Percentiles rank a stretch among this genome's conserved stretches.
These are phyloP conservation scores for Seriola aureovittata DNA, from an alignment of 2,113 vertebrate genomes.

Conservation along the genomic window DNA sequence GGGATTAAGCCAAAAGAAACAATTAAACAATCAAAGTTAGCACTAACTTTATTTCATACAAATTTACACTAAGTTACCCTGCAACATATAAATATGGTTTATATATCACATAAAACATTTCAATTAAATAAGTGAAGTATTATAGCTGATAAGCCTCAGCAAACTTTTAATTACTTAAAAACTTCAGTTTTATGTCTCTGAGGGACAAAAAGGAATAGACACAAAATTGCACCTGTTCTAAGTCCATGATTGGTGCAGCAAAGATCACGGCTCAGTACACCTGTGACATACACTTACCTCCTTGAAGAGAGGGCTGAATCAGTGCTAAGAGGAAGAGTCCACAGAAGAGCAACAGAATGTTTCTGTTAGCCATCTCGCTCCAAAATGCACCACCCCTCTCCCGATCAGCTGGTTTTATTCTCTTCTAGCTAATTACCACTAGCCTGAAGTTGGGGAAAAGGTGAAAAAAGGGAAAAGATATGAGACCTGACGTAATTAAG, in stretches of 20 bases:
- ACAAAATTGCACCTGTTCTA: conserved; percentile 65
- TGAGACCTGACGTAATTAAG: conserved; percentile 88
- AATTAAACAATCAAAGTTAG: background rate
- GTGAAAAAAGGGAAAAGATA: conserved; percentile 72
- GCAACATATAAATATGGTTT: background rate
- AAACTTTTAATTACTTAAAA: conserved; percentile 1
- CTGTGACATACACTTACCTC: conserved; percentile 89
- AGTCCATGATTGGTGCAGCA: conserved; percentile 42
- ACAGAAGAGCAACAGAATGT: conserved; percentile 86
- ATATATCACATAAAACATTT: background rate
- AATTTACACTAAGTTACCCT: background rate
- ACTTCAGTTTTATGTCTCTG: background rate
- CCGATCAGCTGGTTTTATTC: conserved; percentile 94
- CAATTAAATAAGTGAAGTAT: background rate
- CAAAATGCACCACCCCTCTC: conserved; percentile 90
- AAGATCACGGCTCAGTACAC: conserved; percentile 49
- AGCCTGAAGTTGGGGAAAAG: conserved; percentile 74
- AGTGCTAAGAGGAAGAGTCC: conserved; percentile 88
- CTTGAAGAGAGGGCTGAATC: conserved; percentile 90
- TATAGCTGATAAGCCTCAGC: conserved; percentile 3
- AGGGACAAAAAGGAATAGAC: conserved; percentile 1
- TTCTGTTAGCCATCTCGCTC: conserved; percentile 93
- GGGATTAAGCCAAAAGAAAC: background rate
- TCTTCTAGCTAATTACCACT: conserved; percentile 90
- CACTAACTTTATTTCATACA: background rate